Base-by-base conservation (phyloP, 2,888 invertebrate genomes). In the Sinotaia quadrata region DNA sequence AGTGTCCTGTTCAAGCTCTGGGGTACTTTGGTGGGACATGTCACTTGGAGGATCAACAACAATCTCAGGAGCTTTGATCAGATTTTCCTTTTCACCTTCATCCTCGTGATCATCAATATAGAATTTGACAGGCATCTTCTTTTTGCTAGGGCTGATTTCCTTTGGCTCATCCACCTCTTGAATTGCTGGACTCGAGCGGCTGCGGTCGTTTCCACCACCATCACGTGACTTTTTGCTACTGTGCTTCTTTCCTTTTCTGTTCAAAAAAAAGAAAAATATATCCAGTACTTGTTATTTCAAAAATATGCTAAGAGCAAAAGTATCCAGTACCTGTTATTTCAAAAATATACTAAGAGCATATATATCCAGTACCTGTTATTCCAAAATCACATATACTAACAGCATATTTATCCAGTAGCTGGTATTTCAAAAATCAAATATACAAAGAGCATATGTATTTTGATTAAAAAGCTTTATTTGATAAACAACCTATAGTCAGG, bases 41-140 rank as follows among this genome's bases (percentile, higher is more conserved):
- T 80, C 77, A 67, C 81, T 83, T 7, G 83, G 83, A 4, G 84
- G 84, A 52, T 85, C 84, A 7, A 85, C 78, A 12, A 83, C 75
- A 41, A 85, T 85, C 24, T 80, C 77, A 8, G 81, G 81, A 7
- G 78, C 73, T 15, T 71, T 73, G 24, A 84, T 75, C 41, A 80
- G 68, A 37, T 74, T 74, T 31, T 79, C 79, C 36, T 77, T 78
- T 65, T 81, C 82, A 2, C 68, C 73, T 15, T 73, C 70, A 21
- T 73, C 73, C 33, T 76, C 76, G 27, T 71, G 72, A 18, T 84
- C 84, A 34, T 84, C 83, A 24, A 84, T 83, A 75, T 83, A 83
- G 68, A 83, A 83, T 52, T 77, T 75, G 47, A 82, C 81, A 0
- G 79, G 76, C 8, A 69, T 62, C 37, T 78, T 78, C 58, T 78